phyloP scores from a whole-genome alignment of 2,888 invertebrate species.

The Drosophila mimica region DNA sequence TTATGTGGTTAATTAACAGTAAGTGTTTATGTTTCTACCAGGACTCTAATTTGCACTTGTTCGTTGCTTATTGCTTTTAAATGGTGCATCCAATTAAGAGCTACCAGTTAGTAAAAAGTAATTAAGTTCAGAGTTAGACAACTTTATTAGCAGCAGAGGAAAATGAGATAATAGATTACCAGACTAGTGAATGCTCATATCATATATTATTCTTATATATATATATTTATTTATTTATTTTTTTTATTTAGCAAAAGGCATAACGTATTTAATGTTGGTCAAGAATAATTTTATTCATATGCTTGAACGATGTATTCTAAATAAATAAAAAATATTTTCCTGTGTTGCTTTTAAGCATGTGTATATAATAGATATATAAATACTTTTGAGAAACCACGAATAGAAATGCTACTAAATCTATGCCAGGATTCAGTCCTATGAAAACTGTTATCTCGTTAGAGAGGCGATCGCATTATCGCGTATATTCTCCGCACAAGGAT shows the following conservation, averaged over 20 bases:
- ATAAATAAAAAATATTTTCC: slow-evolving; percentile 33
- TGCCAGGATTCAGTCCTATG: background rate
- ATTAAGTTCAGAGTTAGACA: background rate
- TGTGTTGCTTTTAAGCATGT: background rate
- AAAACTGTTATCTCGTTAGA: slow-evolving; percentile 26
- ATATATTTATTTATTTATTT: background rate
- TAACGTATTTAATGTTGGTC: background rate
- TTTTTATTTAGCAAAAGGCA: background rate
- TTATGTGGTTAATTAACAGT: slow-evolving; percentile 47
- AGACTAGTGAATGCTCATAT: background rate
- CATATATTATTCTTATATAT: background rate
- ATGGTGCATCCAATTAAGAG: background rate
- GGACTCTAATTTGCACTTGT: slow-evolving; percentile 33
- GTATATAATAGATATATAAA: background rate
- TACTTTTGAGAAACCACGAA: slow-evolving; percentile 11
- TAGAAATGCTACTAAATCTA: background rate
- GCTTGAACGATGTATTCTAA: background rate
- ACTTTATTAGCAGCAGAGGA: background rate
- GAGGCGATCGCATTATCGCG: slow-evolving; percentile 53
- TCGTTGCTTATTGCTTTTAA: background rate
- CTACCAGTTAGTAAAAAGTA: background rate
- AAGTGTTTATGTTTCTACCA: slow-evolving; percentile 20
- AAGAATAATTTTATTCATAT: slow-evolving; percentile 28
- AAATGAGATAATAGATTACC: background rate
- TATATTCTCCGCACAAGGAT: slow-evolving; percentile 89